A percentile compares a stretch with the other conserved stretches of the same genome.
Conservation (phyloP, 2,113 vertebrate genomes). For the Pluvianellus socialis region DNA sequence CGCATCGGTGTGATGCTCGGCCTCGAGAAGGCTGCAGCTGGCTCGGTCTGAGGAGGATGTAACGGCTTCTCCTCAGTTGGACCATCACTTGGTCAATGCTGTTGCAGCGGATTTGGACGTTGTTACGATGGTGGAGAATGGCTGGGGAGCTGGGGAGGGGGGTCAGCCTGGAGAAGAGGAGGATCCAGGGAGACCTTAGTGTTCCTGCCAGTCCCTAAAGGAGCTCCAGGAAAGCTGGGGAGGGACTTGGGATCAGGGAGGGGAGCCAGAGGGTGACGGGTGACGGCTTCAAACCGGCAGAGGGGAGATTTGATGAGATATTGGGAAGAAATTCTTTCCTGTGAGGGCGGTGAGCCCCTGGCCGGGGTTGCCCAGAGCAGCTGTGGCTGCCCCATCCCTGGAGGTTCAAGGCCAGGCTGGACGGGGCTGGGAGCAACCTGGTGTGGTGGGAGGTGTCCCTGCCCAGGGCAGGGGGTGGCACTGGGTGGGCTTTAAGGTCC, state of each 20-base stretch:
- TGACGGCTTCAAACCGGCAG: too few species aligned
- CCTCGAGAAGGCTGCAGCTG: too few species aligned
- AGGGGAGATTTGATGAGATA: too few species aligned
- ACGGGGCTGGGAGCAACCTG: neutral
- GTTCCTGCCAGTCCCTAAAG: too few species aligned
- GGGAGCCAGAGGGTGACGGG: too few species aligned
- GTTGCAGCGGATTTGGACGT: neutral
- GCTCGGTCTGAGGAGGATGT: neutral
- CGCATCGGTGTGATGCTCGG: fast-evolving
- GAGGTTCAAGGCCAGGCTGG: neutral
- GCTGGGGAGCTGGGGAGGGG: neutral
- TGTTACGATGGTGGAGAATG: neutral
- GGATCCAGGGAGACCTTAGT: neutral
- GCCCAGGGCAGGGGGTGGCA: neutral
- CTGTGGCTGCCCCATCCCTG: neutral
- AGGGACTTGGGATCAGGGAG: too few species aligned
- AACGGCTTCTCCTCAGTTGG: neutral
- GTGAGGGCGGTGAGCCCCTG: too few species aligned
- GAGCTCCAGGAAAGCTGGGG: too few species aligned
- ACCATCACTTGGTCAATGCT: fast-evolving
- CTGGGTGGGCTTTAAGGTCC: neutral
- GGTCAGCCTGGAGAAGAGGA: neutral
- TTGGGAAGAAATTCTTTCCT: too few species aligned
- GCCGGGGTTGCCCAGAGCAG: too few species aligned
- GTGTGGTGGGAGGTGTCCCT: neutral